phyloP scores from a whole-genome alignment of 2,888 invertebrate species.

The Melitaea athalia region DNA sequence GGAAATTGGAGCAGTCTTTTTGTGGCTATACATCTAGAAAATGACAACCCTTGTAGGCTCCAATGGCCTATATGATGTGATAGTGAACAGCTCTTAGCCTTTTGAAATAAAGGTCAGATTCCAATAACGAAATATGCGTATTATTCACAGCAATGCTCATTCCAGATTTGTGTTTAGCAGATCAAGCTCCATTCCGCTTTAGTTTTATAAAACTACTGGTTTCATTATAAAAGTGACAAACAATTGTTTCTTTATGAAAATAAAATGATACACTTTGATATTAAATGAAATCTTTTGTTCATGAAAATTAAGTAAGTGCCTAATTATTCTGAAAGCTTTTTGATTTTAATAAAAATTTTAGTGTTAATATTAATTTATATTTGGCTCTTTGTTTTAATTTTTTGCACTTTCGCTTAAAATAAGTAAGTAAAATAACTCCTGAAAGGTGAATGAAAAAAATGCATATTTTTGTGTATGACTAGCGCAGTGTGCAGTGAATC shows the following conservation, averaged over 20 bases:
- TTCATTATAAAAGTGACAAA: constrained; percentile 2
- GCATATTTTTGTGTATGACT: no score
- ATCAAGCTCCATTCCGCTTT: not conserved
- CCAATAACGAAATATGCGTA: constrained; percentile 2
- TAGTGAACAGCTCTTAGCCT: constrained; percentile 24
- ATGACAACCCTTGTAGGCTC: constrained; percentile 31
- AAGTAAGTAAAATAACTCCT: no score
- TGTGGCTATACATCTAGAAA: constrained; percentile 32
- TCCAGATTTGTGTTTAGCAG: constrained; percentile 13
- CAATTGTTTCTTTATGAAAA: constrained; percentile 7
- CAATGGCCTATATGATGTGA: constrained; percentile 29
- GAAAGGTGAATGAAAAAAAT: no score
- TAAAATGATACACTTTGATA: constrained; percentile 1
- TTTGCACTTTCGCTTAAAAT: not conserved
- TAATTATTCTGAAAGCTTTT: not conserved
- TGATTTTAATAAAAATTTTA: not conserved
- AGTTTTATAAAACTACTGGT: constrained; percentile 4
- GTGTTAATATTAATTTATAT: no score
- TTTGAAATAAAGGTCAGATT: constrained; percentile 20
- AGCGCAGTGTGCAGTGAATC: no score
- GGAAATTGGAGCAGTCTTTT: constrained; percentile 34
- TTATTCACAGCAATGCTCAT: constrained; percentile 3
- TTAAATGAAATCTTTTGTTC: constrained; percentile 8
- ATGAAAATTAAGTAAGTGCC: not conserved
- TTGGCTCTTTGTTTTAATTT: not conserved